Evolutionary conservation across 2,113 vertebrate genomes (phyloP).

Genomic region (Sakesphorus luctuosus): DNA sequence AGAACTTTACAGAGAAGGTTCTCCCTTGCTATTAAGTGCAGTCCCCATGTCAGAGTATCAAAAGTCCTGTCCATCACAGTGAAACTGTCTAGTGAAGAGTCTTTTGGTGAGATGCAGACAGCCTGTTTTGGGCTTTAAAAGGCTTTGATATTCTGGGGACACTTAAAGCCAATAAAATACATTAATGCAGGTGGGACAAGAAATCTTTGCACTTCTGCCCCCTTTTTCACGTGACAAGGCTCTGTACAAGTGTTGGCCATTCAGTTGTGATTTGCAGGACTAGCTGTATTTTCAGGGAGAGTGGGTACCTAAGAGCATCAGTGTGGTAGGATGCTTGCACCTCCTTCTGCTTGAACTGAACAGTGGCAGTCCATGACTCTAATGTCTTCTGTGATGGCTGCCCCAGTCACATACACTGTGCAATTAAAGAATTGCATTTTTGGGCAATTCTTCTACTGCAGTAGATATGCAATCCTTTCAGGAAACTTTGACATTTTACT

Average conservation of each 20-base stretch:
- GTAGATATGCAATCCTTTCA: neutral
- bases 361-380: neutral
- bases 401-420: neutral
- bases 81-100: too few species aligned
- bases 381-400: fast-evolving
- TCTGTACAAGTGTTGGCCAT: neutral
- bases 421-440: neutral
- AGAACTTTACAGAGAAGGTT: too few species aligned
- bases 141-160: too few species aligned
- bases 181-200: too few species aligned
- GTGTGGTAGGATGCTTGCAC: neutral
- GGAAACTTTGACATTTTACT: neutral
- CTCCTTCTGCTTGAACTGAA: neutral
- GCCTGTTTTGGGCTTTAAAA: too few species aligned
- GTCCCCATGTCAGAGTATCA: too few species aligned
- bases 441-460: neutral
- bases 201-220: too few species aligned
- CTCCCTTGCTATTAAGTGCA: too few species aligned
- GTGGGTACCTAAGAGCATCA: fast-evolving
- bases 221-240: neutral
- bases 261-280: neutral
- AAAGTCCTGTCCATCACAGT: too few species aligned
- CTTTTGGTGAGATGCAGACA: too few species aligned
- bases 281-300: neutral
- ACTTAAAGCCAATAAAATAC: too few species aligned